Conservation (phyloP, 1,140 invertebrate species). For the Hydropsyche tenuis region DNA sequence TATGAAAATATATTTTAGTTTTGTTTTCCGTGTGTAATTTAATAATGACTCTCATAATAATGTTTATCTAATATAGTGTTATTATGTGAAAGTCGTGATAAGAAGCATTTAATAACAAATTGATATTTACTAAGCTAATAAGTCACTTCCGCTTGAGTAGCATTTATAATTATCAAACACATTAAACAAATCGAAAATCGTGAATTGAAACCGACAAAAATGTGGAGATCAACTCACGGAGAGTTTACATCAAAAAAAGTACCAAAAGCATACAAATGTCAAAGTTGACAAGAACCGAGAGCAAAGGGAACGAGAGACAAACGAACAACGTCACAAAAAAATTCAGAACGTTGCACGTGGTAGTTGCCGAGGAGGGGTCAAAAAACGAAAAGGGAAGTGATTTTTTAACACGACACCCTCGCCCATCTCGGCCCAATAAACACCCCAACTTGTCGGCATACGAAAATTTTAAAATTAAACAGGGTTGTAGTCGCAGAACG, state of each 20-base stretch:
- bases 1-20: too few relatives aligned
- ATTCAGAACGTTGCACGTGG: background rate
- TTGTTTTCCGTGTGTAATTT: background rate
- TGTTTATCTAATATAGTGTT: background rate
- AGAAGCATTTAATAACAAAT: background rate
- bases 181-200: too few relatives aligned
- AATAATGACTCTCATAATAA: background rate
- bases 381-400: constrained; percentile 49
- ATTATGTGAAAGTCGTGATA: constrained; percentile 17
- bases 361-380: constrained; percentile 37
- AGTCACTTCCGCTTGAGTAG: too few relatives aligned
- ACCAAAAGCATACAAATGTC: constrained; percentile 18
- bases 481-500: constrained; percentile 19
- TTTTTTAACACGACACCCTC: constrained; percentile 48
- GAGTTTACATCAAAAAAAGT: background rate
- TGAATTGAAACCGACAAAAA: too few relatives aligned
- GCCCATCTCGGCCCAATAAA: constrained; percentile 45
- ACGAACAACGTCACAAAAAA: too few relatives aligned
- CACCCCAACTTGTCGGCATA: constrained; percentile 49
- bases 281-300: constrained; percentile 17
- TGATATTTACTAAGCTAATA: background rate
- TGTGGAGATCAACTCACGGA: background rate
- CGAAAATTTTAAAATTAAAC: constrained; percentile 34
- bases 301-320: background rate
- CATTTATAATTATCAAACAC: too few relatives aligned